Percentiles rank a stretch among this genome's conserved stretches.
phyloP scores from a whole-genome alignment of 2,797 vertebrate species.

The Hephaestus fuliginosus region DNA sequence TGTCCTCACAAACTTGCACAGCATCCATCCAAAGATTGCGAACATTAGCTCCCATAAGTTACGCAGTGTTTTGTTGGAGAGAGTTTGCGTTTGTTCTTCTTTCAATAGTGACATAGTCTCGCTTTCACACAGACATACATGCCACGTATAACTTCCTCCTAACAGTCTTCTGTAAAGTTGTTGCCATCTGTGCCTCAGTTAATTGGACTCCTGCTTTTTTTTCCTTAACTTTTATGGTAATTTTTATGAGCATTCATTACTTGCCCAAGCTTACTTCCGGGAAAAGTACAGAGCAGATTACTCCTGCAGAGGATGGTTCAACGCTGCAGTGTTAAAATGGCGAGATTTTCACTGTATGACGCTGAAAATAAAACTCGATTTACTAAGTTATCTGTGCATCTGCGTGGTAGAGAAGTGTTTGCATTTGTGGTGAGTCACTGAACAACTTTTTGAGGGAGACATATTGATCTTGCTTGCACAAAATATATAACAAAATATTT shows the following conservation, averaged over 20 bases:
- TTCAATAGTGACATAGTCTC: background rate
- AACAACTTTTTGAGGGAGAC: background rate
- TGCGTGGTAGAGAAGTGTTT: too few species aligned
- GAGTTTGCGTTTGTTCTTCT: background rate
- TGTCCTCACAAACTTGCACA: background rate
- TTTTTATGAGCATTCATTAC: background rate
- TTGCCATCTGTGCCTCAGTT: conserved; percentile 1
- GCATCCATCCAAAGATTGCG: background rate
- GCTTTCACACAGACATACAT: background rate
- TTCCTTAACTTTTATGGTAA: too few species aligned
- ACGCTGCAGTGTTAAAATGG: background rate
- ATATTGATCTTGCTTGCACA: background rate
- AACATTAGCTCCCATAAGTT: background rate
- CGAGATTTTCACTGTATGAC: background rate
- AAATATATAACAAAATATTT: background rate
- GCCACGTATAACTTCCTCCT: background rate
- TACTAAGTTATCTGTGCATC: background rate
- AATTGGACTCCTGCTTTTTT: background rate
- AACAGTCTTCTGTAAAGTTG: background rate
- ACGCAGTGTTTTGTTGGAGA: background rate
- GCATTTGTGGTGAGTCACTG: background rate
- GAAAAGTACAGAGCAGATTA: background rate
- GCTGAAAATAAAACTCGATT: background rate
- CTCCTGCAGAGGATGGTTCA: background rate
- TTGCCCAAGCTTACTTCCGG: background rate